These are phyloP conservation scores for Ectobius pallidus DNA, from an alignment of 2,888 invertebrate genomes.

Conservation along the genomic window DNA sequence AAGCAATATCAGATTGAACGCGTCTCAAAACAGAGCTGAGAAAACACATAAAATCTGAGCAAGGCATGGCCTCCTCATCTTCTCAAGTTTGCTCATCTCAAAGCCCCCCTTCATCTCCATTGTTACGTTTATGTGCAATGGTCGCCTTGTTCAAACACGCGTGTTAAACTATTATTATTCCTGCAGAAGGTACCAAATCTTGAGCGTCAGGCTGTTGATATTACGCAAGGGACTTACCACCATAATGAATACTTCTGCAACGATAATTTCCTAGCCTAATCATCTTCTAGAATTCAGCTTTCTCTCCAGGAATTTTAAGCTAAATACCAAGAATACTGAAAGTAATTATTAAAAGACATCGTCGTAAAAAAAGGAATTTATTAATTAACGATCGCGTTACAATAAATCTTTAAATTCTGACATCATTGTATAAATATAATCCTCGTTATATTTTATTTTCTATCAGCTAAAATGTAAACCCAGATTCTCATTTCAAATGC, in stretches of 20 bases:
- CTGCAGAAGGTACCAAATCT: not conserved
- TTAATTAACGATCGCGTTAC: too few relatives aligned
- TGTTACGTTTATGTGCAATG: slow-evolving; percentile 12
- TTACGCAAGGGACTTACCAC: not conserved
- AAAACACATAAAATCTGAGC: not conserved
- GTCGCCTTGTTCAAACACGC: slow-evolving; percentile 28
- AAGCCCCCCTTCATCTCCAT: not conserved
- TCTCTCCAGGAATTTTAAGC: not conserved
- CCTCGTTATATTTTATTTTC: too few relatives aligned
- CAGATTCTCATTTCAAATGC: too few relatives aligned
- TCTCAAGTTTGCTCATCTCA: not conserved
- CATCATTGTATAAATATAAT: too few relatives aligned
- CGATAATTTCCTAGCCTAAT: not conserved
- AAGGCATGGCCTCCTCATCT: not conserved
- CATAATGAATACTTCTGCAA: not conserved
- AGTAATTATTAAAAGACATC: too few relatives aligned
- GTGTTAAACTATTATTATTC: slow-evolving; percentile 19
- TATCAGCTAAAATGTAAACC: too few relatives aligned
- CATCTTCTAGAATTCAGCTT: not conserved
- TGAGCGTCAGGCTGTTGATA: too few relatives aligned
- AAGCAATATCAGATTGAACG: not conserved
- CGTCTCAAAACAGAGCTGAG: slow-evolving; percentile 14
- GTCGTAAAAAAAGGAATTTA: too few relatives aligned
- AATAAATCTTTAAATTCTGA: too few relatives aligned
- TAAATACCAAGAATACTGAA: too few relatives aligned